Conservation (phyloP, 2,888 invertebrate species). For the Chrysomela aeneicollis region DNA sequence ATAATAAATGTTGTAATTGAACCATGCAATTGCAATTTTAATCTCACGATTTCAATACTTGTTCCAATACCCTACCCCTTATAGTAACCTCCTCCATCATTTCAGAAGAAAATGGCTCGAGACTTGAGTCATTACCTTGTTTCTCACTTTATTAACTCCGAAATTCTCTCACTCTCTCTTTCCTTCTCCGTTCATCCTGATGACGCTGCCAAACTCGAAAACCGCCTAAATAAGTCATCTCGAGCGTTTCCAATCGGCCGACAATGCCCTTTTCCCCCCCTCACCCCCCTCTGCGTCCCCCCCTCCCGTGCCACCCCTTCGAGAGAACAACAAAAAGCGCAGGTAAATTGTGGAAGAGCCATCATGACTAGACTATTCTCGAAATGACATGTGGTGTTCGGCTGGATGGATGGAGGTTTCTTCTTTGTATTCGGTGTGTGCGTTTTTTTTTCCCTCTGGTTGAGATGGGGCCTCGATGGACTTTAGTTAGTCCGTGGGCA, state of each 20-base stretch:
- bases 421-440: conserved; percentile 20
- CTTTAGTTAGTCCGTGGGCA: neutral
- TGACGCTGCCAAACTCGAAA: no score
- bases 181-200: neutral
- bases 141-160: no score
- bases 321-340: conserved; percentile 40
- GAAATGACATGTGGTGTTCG: conserved; percentile 39
- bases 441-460: conserved; percentile 9
- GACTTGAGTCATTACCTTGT: no score
- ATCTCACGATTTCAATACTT: no score
- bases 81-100: no score
- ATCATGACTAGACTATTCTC: conserved; percentile 42
- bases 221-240: conserved; percentile 42
- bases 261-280: conserved; percentile 35
- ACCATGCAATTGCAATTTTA: no score
- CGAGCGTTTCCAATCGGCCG: conserved; percentile 33
- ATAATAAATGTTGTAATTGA: no score
- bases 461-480: conserved; percentile 13
- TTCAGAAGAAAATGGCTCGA: no score
- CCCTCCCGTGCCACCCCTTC: no score
- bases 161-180: no score
- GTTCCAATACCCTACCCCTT: no score
- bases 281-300: conserved; percentile 9
- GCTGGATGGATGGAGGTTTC: conserved; percentile 33
- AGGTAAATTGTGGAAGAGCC: conserved; percentile 33